These are phyloP conservation scores for Aphidius gifuensis DNA, from an alignment of 1,140 invertebrate genomes.

Conservation along the genomic window DNA sequence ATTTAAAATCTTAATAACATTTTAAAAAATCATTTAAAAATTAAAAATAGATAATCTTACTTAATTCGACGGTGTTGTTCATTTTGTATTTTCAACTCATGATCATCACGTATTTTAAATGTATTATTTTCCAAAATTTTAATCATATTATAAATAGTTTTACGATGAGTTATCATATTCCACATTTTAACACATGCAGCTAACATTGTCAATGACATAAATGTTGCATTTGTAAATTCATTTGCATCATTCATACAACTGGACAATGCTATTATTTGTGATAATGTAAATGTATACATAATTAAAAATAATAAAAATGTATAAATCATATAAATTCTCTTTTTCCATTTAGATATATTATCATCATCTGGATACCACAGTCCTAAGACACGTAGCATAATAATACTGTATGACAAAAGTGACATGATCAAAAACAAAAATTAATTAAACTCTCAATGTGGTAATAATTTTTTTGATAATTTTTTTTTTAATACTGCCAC, in stretches of 20 bases:
- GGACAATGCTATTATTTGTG: neutral
- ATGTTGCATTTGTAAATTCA: constrained; percentile 11
- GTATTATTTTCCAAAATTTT: neutral
- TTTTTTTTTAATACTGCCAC: too few species aligned
- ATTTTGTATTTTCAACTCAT: constrained; percentile 1
- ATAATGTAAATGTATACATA: constrained; percentile 4
- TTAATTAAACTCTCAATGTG: too few species aligned
- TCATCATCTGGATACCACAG: constrained; percentile 5
- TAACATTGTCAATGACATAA: constrained; percentile 9
- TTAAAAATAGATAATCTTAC: neutral
- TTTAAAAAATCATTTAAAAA: too few species aligned
- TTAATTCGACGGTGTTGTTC: neutral
- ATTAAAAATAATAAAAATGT: neutral
- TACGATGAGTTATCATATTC: constrained; percentile 7
- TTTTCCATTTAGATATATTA: neutral
- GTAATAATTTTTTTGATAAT: too few species aligned
- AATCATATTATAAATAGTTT: neutral
- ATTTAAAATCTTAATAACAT: neutral
- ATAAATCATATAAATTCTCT: neutral
- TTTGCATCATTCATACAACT: neutral
- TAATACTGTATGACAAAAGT: constrained; percentile 4
- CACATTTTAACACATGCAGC: constrained; percentile 4
- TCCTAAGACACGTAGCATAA: neutral
- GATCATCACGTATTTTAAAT: neutral
- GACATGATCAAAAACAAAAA: neutral